These are phyloP conservation scores for Forbesichthys papilliferus DNA, from an alignment of 2,113 vertebrate genomes.

Conservation along the genomic window DNA sequence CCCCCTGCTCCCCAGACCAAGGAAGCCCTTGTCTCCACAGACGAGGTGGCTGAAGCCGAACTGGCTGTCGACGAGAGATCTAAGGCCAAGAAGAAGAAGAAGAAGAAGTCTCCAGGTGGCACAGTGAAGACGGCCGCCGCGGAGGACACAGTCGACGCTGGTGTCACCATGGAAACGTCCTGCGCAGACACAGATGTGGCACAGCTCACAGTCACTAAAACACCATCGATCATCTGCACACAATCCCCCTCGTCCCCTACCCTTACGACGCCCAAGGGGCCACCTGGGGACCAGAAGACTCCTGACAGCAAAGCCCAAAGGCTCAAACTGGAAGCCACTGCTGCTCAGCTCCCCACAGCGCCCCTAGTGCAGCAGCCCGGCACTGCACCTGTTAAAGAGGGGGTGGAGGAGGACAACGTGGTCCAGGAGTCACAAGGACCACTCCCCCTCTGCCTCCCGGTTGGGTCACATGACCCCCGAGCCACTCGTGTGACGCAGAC, in stretches of 20 bases:
- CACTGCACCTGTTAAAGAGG: constrained; percentile 28
- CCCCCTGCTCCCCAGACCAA: constrained; percentile 2
- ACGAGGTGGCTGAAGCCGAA: constrained; percentile 34
- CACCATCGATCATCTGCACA: constrained; percentile 8
- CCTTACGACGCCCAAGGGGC: constrained; percentile 10
- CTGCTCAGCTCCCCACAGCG: constrained; percentile 7
- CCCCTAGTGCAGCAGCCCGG: constrained; percentile 29
- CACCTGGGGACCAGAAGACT: constrained; percentile 11
- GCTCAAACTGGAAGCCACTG: constrained; percentile 19
- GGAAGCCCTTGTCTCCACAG: constrained; percentile 20
- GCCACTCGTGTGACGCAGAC: constrained; percentile 6
- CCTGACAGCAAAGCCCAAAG: constrained; percentile 3
- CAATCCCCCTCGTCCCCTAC: constrained; percentile 7
- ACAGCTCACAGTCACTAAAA: constrained; percentile 14
- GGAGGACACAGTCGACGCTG: constrained; percentile 22
- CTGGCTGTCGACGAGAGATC: constrained; percentile 39
- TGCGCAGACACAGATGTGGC: constrained; percentile 1
- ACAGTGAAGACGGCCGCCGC: constrained; percentile 17
- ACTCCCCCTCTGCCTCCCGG: constrained; percentile 8
- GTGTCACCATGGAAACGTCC: constrained; percentile 16
- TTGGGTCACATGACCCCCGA: background rate
- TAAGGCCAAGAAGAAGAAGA: constrained; percentile 71
- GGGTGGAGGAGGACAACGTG: constrained; percentile 9
- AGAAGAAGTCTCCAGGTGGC: constrained; percentile 55
- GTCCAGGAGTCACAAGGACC: constrained; percentile 27